Evolutionary conservation across 2,113 vertebrate species (phyloP).

Genomic region (Microtus oregoni): DNA sequence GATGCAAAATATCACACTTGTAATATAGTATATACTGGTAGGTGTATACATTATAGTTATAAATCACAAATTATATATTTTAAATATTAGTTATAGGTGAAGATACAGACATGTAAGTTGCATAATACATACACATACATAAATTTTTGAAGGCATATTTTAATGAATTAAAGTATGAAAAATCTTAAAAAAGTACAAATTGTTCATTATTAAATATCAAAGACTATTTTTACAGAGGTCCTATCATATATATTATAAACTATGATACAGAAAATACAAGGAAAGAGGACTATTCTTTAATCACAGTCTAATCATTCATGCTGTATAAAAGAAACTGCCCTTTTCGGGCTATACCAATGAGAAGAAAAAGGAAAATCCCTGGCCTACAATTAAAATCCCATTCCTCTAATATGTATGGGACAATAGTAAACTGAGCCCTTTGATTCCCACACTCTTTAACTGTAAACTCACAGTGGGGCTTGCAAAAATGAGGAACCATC

Average conservation of each 20-base stretch:
- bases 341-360: not conserved
- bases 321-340: not conserved
- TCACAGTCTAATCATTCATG: not conserved
- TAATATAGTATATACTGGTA: not conserved
- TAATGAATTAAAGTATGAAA: not conserved
- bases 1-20: not conserved
- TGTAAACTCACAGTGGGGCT: not conserved
- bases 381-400: constrained; percentile 15
- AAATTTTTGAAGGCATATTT: not conserved
- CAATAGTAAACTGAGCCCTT: not conserved
- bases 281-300: not conserved
- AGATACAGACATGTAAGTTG: not conserved
- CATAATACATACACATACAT: not conserved
- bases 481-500: not conserved
- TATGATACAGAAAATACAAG: not conserved
- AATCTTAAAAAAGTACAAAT: not conserved
- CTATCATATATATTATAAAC: not conserved
- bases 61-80: not conserved
- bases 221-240: not conserved
- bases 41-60: not conserved
- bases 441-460: not conserved
- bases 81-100: not conserved
- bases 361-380: not conserved
- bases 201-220: not conserved
- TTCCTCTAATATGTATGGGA: not conserved